Conservation (phyloP, 2,797 vertebrate genomes). For the Telmatherina bonti region DNA sequence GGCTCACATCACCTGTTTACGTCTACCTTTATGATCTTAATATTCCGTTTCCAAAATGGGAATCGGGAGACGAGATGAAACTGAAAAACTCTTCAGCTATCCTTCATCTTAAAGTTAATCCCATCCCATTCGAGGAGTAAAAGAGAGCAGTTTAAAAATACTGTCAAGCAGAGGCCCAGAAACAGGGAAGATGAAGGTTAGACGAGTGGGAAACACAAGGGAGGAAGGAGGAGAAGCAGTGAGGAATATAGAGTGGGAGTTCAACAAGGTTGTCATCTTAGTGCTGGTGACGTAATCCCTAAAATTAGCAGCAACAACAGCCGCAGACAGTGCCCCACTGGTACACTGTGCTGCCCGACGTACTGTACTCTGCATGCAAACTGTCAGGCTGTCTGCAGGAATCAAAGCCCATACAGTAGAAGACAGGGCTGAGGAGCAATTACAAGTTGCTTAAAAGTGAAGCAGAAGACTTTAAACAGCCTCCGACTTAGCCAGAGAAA, state of each 20-base stretch:
- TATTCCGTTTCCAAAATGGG: neutral
- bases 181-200: conserved; percentile 6
- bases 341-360: conserved; percentile 34
- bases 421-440: neutral
- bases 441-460: neutral
- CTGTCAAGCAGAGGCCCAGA: neutral
- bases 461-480: neutral
- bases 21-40: neutral
- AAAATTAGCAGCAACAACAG: conserved; percentile 90
- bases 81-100: neutral
- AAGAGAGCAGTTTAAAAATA: neutral
- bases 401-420: neutral
- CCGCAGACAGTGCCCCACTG: conserved; percentile 64
- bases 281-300: conserved; percentile 92
- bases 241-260: conserved; percentile 39
- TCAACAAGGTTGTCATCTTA: conserved; percentile 85
- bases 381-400: neutral
- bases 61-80: neutral
- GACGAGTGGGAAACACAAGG: neutral
- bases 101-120: neutral
- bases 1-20: neutral
- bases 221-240: neutral
- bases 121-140: conserved; percentile 1
- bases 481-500: neutral
- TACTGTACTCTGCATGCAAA: conserved; percentile 26